Conservation (phyloP, 2,113 vertebrate genomes). For the Catharus minimus region DNA sequence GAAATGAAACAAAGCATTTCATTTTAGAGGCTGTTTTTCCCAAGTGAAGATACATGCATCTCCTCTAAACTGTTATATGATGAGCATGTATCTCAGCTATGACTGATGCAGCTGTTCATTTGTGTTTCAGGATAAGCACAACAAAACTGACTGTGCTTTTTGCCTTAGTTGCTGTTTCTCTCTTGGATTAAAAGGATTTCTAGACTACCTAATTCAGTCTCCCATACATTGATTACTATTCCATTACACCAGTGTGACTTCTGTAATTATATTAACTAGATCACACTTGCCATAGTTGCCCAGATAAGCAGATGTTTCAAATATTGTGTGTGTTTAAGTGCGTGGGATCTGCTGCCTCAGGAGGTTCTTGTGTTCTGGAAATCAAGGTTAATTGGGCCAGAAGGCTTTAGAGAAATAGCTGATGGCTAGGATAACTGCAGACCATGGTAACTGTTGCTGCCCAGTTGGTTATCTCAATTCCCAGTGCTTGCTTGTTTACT, state of each 20-base stretch:
- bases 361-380: constrained; percentile 29
- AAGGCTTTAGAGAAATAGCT: constrained; percentile 21
- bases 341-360: constrained; percentile 4
- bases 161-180: not conserved
- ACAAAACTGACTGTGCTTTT: not conserved
- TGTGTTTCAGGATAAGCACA: not conserved
- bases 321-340: not conserved
- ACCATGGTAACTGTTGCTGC: not conserved
- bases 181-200: not conserved
- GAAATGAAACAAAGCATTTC: not conserved
- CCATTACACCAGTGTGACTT: constrained; percentile 37
- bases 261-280: constrained; percentile 51
- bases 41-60: not conserved
- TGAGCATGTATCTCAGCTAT: not conserved
- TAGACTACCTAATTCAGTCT: constrained; percentile 6
- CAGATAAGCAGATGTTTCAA: constrained; percentile 42
- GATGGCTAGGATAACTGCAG: not conserved
- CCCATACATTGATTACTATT: constrained; percentile 33
- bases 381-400: constrained; percentile 28
- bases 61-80: not conserved
- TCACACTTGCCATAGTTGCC: constrained; percentile 46
- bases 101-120: not conserved
- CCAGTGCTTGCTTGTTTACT: constrained; percentile 29
- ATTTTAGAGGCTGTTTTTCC: not conserved
- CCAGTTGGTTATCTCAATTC: constrained; percentile 36